Evolutionary conservation across 2,888 invertebrate genomes (phyloP), one percentile per base, ranked within the genome.

Genomic region (Drosophila limbata): DNA sequence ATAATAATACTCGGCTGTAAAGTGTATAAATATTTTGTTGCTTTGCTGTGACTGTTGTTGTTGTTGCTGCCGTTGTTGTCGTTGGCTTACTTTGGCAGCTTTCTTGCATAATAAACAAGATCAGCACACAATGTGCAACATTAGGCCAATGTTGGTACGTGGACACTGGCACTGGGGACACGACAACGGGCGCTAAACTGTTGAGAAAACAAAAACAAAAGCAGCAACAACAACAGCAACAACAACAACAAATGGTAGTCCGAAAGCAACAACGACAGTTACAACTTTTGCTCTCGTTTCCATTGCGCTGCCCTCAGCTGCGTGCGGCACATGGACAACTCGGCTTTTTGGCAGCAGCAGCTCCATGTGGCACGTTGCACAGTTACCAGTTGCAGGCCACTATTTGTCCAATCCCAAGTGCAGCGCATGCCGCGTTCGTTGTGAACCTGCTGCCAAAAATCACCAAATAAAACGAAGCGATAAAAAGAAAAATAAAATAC

Each of bases 81-180:
- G 73, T 66, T 87, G 81, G 57, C 77, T 82, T 67, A 62, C 73
- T 85, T 80, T 86, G 89, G 87, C 87, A 81, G 89, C 87, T 84
- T 89, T 89, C 84, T 85, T 85, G 89, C 85, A 85, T 85, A 85
- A 85, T 89, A 85, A 85, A 85, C 85, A 85, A 89, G 85, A 85
- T 89, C 85, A 88, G 89, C 89, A 84, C 78, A 89, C 86, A 85
- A 88, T 85, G 86, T 89, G 85, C 88, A 84, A 76, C 87, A 84
- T 87, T 87, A 87, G 84, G 79, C 87, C 89, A 88, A 81, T 88
- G 86, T 79, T 87, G 86, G 81, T 83, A 83, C 87, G 81, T 83
- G 88, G 88, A 84, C 84, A 84, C 76, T 86, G 73, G 73, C 71
- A 61, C 33, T 42, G 42, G 55, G 55, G 81, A 86, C 86, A 81